Conservation (phyloP, 1,140 invertebrate species). For the Anastrepha obliqua region DNA sequence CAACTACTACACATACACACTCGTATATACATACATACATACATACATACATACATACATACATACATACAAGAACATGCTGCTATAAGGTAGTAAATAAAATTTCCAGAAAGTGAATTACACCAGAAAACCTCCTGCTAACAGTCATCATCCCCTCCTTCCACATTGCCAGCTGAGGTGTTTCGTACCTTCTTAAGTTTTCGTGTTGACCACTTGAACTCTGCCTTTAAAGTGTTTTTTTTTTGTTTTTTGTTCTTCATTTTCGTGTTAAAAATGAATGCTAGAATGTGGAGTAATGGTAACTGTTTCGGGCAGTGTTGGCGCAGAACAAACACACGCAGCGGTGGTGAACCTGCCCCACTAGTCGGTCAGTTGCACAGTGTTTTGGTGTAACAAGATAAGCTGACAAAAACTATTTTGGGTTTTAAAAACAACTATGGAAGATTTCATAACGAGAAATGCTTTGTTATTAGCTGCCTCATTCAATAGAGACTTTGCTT, state of each 20-base stretch:
- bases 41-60: not conserved
- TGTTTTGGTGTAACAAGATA: not conserved
- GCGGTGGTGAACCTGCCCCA: not conserved
- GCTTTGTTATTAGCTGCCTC: too few relatives aligned
- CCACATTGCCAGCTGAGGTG: not conserved
- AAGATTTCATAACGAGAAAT: too few relatives aligned
- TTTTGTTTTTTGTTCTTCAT: not conserved
- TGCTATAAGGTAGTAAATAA: not conserved
- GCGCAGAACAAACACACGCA: not conserved
- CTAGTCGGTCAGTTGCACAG: constrained; percentile 2
- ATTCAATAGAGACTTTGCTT: too few relatives aligned
- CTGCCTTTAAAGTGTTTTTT: not conserved
- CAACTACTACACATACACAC: not conserved
- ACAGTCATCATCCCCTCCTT: not conserved
- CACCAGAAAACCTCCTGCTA: not conserved
- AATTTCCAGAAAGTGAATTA: constrained; percentile 46
- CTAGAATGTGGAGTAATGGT: not conserved
- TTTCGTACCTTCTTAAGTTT: constrained; percentile 25
- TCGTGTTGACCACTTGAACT: constrained; percentile 36
- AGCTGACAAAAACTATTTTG: too few relatives aligned
- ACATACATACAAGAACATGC: not conserved
- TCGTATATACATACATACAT: not conserved
- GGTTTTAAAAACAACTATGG: too few relatives aligned
- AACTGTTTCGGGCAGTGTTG: not conserved
- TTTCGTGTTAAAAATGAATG: constrained; percentile 44